Conservation (phyloP, 53 echinoderm and acorn worm species). For the Patiria pectinifera region DNA sequence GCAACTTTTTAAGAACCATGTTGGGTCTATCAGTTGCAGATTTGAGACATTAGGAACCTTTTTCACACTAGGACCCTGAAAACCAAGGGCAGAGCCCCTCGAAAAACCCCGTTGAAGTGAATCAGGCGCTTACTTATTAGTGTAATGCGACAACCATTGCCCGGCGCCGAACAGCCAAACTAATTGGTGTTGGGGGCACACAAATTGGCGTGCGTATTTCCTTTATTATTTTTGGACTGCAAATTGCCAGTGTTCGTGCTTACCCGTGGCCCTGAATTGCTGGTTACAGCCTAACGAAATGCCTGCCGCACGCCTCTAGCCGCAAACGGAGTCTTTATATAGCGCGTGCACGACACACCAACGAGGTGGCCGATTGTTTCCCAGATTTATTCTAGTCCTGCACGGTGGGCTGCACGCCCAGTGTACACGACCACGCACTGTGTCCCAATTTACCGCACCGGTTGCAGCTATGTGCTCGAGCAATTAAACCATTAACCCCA, state of each 20-base stretch:
- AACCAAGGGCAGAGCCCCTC: slow-evolving; percentile 31
- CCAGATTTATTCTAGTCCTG: not conserved
- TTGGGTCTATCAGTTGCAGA: slow-evolving; percentile 22
- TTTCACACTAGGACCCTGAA: not conserved
- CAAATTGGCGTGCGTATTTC: not conserved
- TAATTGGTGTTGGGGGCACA: slow-evolving; percentile 57
- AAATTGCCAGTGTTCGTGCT: not conserved
- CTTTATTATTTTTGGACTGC: not conserved
- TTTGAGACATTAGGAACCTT: not conserved
- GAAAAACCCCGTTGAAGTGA: slow-evolving; percentile 2
- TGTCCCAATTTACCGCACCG: not conserved
- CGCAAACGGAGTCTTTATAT: not conserved
- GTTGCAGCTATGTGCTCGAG: not conserved
- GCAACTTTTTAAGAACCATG: slow-evolving; percentile 18
- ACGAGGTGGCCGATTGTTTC: not conserved
- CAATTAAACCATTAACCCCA: too few relatives aligned
- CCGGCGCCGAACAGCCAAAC: not conserved
- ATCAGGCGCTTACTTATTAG: not conserved
- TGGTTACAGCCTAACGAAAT: not conserved
- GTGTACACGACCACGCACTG: not conserved
- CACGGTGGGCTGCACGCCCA: not conserved
- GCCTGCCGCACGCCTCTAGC: not conserved
- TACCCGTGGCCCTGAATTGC: not conserved
- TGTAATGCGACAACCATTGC: not conserved
- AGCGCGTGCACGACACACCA: not conserved